Percentiles rank a stretch among this genome's conserved stretches.
Evolutionary conservation across 2,113 vertebrate genomes (phyloP).

Genomic region (Lasiurus borealis): DNA sequence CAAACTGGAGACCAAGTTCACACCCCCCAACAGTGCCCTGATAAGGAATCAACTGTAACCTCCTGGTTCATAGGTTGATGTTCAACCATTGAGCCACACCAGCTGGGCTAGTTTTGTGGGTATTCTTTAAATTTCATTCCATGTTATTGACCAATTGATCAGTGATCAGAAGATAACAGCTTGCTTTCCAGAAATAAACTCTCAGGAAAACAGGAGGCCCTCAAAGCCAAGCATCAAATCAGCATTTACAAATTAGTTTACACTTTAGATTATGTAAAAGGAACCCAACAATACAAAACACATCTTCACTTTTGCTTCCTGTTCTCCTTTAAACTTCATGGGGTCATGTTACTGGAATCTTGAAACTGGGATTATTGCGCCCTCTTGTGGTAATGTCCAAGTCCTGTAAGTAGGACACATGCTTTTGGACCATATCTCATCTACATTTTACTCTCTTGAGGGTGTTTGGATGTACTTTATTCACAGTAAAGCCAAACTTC

Average conservation of each 20-base stretch:
- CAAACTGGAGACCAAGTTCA: no score
- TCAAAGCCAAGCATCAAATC: background rate
- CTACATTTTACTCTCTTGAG: background rate
- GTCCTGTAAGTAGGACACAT: background rate
- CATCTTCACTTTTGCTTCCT: background rate
- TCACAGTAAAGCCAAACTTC: background rate
- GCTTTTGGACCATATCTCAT: background rate
- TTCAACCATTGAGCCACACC: no score
- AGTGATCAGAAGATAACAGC: background rate
- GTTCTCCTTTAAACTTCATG: background rate
- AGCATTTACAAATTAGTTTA: background rate
- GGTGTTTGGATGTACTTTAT: background rate
- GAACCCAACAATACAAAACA: background rate
- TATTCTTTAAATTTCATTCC: background rate
- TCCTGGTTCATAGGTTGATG: no score
- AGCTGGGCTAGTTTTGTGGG: background rate
- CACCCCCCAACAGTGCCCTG: no score
- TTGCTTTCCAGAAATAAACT: background rate
- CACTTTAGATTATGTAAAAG: background rate
- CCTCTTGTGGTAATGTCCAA: constrained; percentile 43
- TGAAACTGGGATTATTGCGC: background rate
- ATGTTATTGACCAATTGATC: background rate
- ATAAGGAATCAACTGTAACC: no score
- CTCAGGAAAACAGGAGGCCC: background rate
- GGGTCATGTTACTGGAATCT: background rate